A percentile compares a stretch with the other conserved stretches of the same genome.
Evolutionary conservation across 2,888 invertebrate species (phyloP).

Genomic region (Stictocephala bisonia): DNA sequence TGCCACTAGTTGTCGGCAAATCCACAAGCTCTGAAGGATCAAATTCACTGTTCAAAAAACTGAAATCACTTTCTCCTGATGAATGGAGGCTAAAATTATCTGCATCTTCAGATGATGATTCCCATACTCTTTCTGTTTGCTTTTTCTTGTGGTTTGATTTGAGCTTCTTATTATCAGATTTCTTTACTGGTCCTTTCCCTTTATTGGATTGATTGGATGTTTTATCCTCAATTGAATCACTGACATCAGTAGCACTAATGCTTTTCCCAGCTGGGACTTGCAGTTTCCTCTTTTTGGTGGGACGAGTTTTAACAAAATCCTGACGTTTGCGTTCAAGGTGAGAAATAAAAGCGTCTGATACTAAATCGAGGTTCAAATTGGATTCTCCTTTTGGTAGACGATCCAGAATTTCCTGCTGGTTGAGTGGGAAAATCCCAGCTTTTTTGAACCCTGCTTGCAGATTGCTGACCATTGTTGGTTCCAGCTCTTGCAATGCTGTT

Average conservation of each 20-base stretch:
- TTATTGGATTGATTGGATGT: constrained; percentile 22
- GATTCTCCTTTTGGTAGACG: constrained; percentile 18
- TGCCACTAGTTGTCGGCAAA: constrained; percentile 30
- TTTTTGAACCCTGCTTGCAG: constrained; percentile 1
- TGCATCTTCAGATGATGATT: constrained; percentile 32
- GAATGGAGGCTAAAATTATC: constrained; percentile 34
- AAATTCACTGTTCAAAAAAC: constrained; percentile 37
- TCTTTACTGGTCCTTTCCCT: constrained; percentile 23
- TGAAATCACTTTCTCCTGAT: constrained; percentile 30
- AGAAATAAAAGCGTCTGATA: constrained; percentile 17
- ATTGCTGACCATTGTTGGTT: background rate
- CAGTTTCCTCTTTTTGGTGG: constrained; percentile 24
- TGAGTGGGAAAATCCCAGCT: constrained; percentile 9
- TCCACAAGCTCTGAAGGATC: constrained; percentile 29
- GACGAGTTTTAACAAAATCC: constrained; percentile 25
- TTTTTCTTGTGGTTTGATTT: constrained; percentile 33
- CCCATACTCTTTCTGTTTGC: constrained; percentile 13
- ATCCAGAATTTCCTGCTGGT: constrained; percentile 5
- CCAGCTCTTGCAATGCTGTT: background rate
- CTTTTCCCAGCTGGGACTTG: constrained; percentile 37
- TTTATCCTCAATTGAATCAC: constrained; percentile 8
- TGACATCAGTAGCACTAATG: constrained; percentile 20
- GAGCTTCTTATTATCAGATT: constrained; percentile 22
- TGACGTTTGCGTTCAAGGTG: constrained; percentile 20
- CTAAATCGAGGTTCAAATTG: constrained; percentile 22